Evolutionary conservation across 1,140 invertebrate genomes (phyloP), one percentile per base, ranked within the genome.

Genomic region (Popillia japonica): DNA sequence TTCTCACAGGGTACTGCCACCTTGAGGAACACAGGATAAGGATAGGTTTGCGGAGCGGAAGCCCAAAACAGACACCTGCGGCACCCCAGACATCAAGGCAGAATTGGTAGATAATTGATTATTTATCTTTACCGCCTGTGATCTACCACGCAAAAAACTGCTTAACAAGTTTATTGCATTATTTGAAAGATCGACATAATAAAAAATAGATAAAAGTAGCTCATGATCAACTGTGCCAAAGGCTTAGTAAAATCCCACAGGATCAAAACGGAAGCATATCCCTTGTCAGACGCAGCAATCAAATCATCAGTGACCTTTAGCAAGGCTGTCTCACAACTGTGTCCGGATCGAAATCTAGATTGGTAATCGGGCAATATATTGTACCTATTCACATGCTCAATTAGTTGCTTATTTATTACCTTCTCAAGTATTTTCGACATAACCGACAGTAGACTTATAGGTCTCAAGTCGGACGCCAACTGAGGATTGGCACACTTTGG

Each of bases 371-470:
- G 73, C 40, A 75, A 75, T 14, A 75, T 41, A 44, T 44, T 10
- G 34, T 11, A 41, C 10, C 40, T 41, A 23, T 75, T 34, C 14
- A 72, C 11, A 9, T 72, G 27, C 20, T 34, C 68, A 72, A 20
- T 17, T 23, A 72, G 7, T 23, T 3, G 68, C 9, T 14, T 1
- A 17, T 14, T 9, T 14, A 72, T 75, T 20, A 75, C 22, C 40
- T 75, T 75, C 2, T 75, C 73, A 17, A 75, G 40, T 11, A 75
- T 44, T 44, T 75, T 75, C 22, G 73, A 41, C 40, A 75, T 1
- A 34, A 27, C 11, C 22, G 73, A 44, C 34, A 75, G 27, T 40
- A 75, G 10, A 75, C 73, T 75, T 17, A 75, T 75, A 40, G 22
- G 3, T n/a, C 73, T 75, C 22, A 75, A 41, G 73, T 75, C 73